Evolutionary conservation across 2,888 invertebrate genomes (phyloP), one percentile per base, ranked within the genome.

Genomic region (Hylaea fasciaria): DNA sequence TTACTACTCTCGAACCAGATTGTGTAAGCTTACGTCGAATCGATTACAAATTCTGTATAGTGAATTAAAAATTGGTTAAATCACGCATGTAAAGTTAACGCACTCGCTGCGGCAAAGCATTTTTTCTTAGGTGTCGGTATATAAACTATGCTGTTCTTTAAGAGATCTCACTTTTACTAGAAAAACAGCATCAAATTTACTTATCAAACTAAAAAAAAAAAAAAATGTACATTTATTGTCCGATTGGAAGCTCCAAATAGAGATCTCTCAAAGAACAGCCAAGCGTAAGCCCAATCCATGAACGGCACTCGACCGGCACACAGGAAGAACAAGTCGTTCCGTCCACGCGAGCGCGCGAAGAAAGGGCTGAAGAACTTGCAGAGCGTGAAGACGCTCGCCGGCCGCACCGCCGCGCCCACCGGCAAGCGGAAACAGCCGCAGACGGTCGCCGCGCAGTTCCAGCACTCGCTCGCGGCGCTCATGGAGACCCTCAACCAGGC

Each of bases 361-460:
- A 96, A 97, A 82, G 97, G 97, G 58, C 92, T 98, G 80, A 97
- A 97, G 86, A 97, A 98, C 89, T 93, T 98, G 59, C 97, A 98
- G 89, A 96, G 97, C 52, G 96, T 98, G 65, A 98, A 98, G 90
- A 97, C 97, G 4, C 91, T 98, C 53, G 97, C 97, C 0, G 97
- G 96, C 2, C 93, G 95, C 68, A 96, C 94, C 46, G 93, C 94
- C 58, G 93, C 94, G 64, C 91, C 93, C 0, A 93, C 94, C 11
- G 93, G 93, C 48, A 96, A 96, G 39, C 92, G 97, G 61, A 97
- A 97, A 85, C 97, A 97, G 78, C 97, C 97, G 11, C 94, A 97
- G 79, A 98, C 98, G 0, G 98, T 98, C 0, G 97, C 98, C 1
- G 97, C 97, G 12, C 98, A 99, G 91, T 99, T 99, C 87, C 97